These are phyloP conservation scores for Hydrotaea diabolus DNA, from an alignment of 2,888 invertebrate species.

Conservation along the genomic window DNA sequence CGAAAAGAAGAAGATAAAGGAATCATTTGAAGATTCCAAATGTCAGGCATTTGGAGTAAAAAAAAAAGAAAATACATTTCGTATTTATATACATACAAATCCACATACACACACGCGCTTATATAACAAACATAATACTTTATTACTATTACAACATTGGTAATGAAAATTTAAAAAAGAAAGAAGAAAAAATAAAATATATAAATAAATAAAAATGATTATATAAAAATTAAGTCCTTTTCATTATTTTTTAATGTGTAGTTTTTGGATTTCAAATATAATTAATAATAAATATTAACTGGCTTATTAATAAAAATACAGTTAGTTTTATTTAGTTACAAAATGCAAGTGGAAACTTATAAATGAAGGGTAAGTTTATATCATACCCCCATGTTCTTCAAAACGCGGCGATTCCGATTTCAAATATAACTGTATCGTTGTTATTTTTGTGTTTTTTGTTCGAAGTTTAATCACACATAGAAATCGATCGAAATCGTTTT, in stretches of 20 bases:
- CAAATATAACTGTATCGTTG: too few relatives aligned
- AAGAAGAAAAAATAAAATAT: background rate
- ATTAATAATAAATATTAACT: constrained; percentile 18
- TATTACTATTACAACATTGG: constrained; percentile 13
- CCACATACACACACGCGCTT: background rate
- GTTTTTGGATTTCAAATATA: background rate
- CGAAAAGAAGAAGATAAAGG: constrained; percentile 1
- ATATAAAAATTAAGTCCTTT: constrained; percentile 62
- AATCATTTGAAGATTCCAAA: background rate
- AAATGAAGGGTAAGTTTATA: too few relatives aligned
- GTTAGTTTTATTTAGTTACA: background rate
- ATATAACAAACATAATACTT: constrained; percentile 26
- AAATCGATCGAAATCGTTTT: too few relatives aligned
- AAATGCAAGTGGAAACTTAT: too few relatives aligned
- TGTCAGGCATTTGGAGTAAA: constrained; percentile 13
- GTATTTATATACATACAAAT: constrained; percentile 43
- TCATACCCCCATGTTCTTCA: too few relatives aligned
- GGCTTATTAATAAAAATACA: background rate
- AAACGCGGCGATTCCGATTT: too few relatives aligned
- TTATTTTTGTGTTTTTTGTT: too few relatives aligned
- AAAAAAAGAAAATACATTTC: constrained; percentile 30
- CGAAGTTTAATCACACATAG: too few relatives aligned
- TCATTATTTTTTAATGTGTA: constrained; percentile 56
- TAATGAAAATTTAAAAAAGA: constrained; percentile 37
- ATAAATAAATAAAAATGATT: constrained; percentile 52